Evolutionary conservation across 2,797 vertebrate genomes (phyloP).

Genomic region (Pteronotus mesoamericanus): DNA sequence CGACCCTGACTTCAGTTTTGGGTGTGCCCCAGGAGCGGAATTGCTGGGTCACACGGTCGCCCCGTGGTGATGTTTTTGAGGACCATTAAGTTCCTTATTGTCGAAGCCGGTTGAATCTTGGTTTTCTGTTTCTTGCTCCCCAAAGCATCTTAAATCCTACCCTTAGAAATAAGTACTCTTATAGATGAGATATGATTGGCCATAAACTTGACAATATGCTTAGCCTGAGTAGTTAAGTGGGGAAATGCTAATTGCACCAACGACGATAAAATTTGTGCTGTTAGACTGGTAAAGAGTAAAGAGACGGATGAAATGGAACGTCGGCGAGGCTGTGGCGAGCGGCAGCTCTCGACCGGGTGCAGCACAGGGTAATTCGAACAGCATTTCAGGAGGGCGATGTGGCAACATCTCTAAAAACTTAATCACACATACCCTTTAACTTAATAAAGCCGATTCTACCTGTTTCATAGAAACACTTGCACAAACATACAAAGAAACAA

Average conservation of each 20-base stretch:
- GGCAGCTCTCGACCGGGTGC: rapidly evolving
- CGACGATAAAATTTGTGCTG: neutral
- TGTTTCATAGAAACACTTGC: neutral
- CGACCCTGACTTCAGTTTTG: neutral
- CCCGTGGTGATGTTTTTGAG: neutral
- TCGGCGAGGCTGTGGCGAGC: rapidly evolving
- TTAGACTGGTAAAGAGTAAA: neutral
- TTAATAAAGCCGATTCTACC: no score
- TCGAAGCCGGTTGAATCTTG: neutral
- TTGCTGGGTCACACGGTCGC: neutral
- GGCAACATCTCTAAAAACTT: neutral
- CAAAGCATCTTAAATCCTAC: neutral
- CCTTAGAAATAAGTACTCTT: neutral
- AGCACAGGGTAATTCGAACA: no score
- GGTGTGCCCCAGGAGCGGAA: neutral
- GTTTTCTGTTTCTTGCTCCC: neutral
- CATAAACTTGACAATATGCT: neutral
- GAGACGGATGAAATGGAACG: rapidly evolving
- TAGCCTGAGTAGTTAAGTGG: neutral
- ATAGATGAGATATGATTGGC: neutral
- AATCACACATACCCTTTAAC: neutral
- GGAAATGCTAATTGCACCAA: neutral
- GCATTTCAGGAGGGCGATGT: neutral
- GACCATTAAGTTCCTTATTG: neutral
- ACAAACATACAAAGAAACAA: neutral